Evolutionary conservation across 1,140 invertebrate genomes (phyloP), one percentile per base, ranked within the genome.

Genomic region (Calephelis nemesis): DNA sequence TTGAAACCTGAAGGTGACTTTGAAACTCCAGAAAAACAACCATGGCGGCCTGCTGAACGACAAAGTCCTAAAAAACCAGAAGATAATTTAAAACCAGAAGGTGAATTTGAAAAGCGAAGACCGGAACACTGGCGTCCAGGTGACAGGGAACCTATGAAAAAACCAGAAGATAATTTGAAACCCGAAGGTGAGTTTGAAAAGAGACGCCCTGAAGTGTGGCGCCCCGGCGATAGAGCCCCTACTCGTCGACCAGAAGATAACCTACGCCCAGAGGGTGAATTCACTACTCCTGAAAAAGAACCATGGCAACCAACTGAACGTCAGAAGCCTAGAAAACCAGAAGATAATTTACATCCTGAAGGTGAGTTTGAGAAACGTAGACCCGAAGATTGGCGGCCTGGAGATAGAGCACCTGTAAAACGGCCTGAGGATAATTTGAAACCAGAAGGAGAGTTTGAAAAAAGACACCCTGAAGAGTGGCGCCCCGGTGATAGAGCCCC

Each of bases 171-270:
- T 76, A 95, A 95, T 81, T 73, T 94, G 3, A 84, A 72, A 70
- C 90, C 92, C 80, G 94, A 94, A 87, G 94, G 94, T 9, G 93
- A 94, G 64, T 95, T 95, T 73, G 89, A 93, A 54, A 82, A 82
- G 45, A 85, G 90, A 4, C 77, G 85, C 67, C 84, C 87, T 8
- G 84, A 93, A 52, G 75, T 89, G 70, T 93, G 90, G 74, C 76
- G 74, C 15, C 93, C 92, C 1, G 94, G 91, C n/a, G 94, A 95
- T 73, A 83, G 93, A 72, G 89, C 91, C 0, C 77, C 84, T 15
- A 76, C 84, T 7, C 92, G 89, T n/a, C 93, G 89, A 80, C 76
- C 76, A 45, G 93, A 95, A 70, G 94, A 95, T 74, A 94, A 95
- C 78, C 81, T 95, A 5, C 83, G 73, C 73, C 90, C 91, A 0